These are phyloP conservation scores for Drosophila obscura DNA, from an alignment of 1,140 invertebrate species.

Conservation along the genomic window DNA sequence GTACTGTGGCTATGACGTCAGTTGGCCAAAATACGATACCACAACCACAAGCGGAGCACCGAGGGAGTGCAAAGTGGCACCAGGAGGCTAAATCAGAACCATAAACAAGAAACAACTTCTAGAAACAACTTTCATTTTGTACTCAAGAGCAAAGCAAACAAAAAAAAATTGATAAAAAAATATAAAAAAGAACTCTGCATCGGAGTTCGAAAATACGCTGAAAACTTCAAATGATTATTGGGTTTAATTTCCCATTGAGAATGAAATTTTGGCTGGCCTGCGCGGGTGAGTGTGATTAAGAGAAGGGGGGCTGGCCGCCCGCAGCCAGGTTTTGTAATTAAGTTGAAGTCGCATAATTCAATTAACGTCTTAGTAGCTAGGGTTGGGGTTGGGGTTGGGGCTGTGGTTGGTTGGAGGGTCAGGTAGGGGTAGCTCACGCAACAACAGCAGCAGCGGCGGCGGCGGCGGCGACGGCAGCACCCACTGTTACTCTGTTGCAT, in stretches of 20 bases:
- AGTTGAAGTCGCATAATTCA: constrained; percentile 80
- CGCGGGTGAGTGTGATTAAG: constrained; percentile 6
- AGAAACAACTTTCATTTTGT: constrained; percentile 80
- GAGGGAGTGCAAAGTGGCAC: constrained; percentile 26
- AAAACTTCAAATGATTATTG: constrained; percentile 58
- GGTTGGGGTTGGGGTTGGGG: neutral
- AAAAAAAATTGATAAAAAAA: constrained; percentile 29
- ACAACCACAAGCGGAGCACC: neutral
- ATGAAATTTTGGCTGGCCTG: constrained; percentile 26
- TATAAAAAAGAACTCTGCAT: constrained; percentile 12
- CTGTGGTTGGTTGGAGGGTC: constrained; percentile 6
- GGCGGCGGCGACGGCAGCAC: constrained; percentile 19
- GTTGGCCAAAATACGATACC: constrained; percentile 67
- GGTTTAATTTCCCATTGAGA: constrained; percentile 67
- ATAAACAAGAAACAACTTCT: constrained; percentile 79
- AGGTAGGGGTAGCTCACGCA: constrained; percentile 33
- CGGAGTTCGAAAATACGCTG: neutral
- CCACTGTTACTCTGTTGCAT: constrained; percentile 35
- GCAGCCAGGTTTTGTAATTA: constrained; percentile 61
- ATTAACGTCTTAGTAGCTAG: constrained; percentile 75
- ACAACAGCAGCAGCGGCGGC: constrained; percentile 16
- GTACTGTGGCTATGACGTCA: constrained; percentile 63
- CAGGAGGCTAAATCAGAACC: constrained; percentile 65
- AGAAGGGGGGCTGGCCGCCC: neutral
- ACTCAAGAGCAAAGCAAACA: constrained; percentile 40